Conservation (phyloP, 1,140 invertebrate genomes). For the Scylla paramamosain region DNA sequence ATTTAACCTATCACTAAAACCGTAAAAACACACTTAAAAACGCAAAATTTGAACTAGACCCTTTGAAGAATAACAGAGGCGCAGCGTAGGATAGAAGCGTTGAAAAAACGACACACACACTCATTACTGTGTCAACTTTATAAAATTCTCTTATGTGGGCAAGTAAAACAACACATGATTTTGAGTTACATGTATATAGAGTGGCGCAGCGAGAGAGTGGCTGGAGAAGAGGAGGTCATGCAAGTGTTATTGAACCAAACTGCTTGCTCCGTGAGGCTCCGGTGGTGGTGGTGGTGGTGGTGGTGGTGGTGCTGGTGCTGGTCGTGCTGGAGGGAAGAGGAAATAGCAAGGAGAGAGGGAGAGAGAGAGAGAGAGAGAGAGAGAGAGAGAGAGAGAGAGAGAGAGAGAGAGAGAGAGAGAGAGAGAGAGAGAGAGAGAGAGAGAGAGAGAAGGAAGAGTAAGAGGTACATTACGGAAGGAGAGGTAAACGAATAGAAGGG, state of each 20-base stretch:
- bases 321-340: background rate
- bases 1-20: too few species aligned
- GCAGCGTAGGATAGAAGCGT: too few species aligned
- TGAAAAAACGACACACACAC: too few species aligned
- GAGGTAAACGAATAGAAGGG: background rate
- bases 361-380: constrained; percentile 55
- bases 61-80: too few species aligned
- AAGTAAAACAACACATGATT: background rate
- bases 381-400: constrained; percentile 51
- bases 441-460: background rate
- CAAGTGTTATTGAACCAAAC: background rate
- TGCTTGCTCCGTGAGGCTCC: background rate
- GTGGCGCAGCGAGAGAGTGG: background rate
- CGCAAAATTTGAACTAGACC: too few species aligned
- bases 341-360: background rate
- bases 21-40: too few species aligned
- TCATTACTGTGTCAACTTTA: too few species aligned
- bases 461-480: background rate
- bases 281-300: background rate
- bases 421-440: background rate
- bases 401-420: background rate
- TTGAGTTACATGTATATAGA: background rate
- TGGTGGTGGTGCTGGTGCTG: background rate
- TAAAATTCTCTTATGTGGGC: too few species aligned
- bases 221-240: background rate